Evolutionary conservation across 2,797 vertebrate species (phyloP), one percentile per base, ranked within the genome.

Genomic region (Eidolon dupreanum): DNA sequence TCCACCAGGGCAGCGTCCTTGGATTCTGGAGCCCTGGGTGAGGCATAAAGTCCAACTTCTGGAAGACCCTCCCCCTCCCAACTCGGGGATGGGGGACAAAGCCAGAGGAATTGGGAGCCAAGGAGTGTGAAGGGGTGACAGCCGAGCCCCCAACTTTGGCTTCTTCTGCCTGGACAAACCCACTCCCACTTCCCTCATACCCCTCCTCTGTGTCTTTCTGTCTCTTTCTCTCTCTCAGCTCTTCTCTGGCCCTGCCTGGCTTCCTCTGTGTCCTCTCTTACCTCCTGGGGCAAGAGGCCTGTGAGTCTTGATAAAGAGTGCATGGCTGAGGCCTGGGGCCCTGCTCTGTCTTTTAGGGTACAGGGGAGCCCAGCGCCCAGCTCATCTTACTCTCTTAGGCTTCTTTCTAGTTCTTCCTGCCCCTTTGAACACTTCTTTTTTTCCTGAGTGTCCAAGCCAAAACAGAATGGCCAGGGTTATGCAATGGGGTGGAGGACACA

Each of bases 381-480:
- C 53, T 28, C 20, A 13, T 22, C 24, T 26, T n/a, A 10, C 28
- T 10, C 17, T 12, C 38, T 17, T 8, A 26, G 33, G 22, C 66
- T 46, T 24, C 13, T 46, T 43, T 55, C 24, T 7, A 33, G 51
- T 59, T 57, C 82, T 43, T 2, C 4, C 74, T 84, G 59, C 49
- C 41, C 1, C 88, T 91, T 93, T 33, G 53, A 33, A 20, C 15
- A 73, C 73, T 90, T 92, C 71, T 88, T n/a, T 85, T 41, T 95
- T 85, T 88, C 53, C 71, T 49, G 66, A 5, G 6, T 77, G 22
- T 79, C 22, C 49, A 61, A 78, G 33, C 79, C 46, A 49, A 74
- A 71, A 88, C 13, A 59, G 79, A 92, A 88, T 7, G 16, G 9
- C 43, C 3, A 7, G 38, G 26, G 0, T 91, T 84, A 22, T 55